These are phyloP conservation scores for Microctenopoma stevenorrisi DNA, from an alignment of 2,797 vertebrate genomes.

Conservation along the genomic window DNA sequence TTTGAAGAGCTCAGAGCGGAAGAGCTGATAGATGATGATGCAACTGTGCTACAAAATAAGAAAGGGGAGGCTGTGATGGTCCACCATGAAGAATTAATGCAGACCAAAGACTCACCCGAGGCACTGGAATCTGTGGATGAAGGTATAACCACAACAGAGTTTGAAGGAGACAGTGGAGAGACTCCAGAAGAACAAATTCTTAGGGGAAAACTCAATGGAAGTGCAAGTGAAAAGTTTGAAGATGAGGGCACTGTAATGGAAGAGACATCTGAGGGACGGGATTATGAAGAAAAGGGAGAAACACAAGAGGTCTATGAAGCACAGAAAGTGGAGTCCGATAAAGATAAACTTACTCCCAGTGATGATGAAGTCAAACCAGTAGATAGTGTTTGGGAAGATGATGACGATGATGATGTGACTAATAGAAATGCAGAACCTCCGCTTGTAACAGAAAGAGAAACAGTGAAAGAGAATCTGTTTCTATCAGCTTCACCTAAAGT, in stretches of 20 bases:
- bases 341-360: slow-evolving; percentile 38
- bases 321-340: slow-evolving; percentile 54
- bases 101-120: slow-evolving; percentile 89
- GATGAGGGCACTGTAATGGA: slow-evolving; percentile 94
- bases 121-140: slow-evolving; percentile 91
- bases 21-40: slow-evolving; percentile 83
- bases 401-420: slow-evolving; percentile 79
- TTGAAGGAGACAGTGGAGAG: slow-evolving; percentile 89
- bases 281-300: slow-evolving; percentile 95
- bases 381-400: slow-evolving; percentile 45
- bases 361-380: slow-evolving; percentile 57
- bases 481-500: slow-evolving; percentile 80
- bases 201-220: slow-evolving; percentile 86
- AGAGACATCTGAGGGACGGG: slow-evolving; percentile 90
- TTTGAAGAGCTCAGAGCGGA: slow-evolving; percentile 94
- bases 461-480: slow-evolving; percentile 73
- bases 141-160: slow-evolving; percentile 94
- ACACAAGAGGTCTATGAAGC: slow-evolving; percentile 91
- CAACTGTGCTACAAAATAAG: slow-evolving; percentile 77
- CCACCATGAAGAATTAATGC: slow-evolving; percentile 81
- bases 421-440: slow-evolving; percentile 78
- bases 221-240: slow-evolving; percentile 90
- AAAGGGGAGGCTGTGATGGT: slow-evolving; percentile 75
- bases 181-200: slow-evolving; percentile 90
- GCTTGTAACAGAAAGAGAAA: slow-evolving; percentile 36